Evolutionary conservation across 2,888 invertebrate species (phyloP).

Genomic region (Nycteola revayana): DNA sequence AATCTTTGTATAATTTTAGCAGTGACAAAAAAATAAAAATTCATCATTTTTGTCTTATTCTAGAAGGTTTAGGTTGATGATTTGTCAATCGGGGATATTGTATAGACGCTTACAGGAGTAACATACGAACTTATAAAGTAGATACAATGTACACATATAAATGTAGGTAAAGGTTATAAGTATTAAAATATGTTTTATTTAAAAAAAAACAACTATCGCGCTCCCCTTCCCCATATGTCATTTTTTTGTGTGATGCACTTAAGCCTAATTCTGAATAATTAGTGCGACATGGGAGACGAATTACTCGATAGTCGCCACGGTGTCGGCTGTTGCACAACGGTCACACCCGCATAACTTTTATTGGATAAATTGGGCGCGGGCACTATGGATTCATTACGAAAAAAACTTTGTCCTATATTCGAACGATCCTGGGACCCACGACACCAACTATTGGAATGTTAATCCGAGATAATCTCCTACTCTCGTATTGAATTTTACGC

Average conservation of each 20-base stretch:
- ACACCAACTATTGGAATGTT: slow-evolving; percentile 65
- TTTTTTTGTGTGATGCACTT: slow-evolving; percentile 50
- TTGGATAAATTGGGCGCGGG: slow-evolving; percentile 68
- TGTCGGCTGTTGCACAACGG: slow-evolving; percentile 40
- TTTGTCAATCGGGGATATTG: too few relatives aligned
- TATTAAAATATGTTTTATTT: too few relatives aligned
- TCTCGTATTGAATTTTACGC: slow-evolving; percentile 72
- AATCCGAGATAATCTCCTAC: slow-evolving; percentile 73
- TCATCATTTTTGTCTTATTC: too few relatives aligned
- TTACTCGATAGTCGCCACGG: slow-evolving; percentile 41
- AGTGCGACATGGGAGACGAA: slow-evolving; percentile 51
- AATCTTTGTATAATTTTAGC: too few relatives aligned
- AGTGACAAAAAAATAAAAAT: too few relatives aligned
- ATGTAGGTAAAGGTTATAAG: too few relatives aligned
- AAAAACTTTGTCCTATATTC: slow-evolving; percentile 58
- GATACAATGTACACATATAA: too few relatives aligned
- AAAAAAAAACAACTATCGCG: slow-evolving; percentile 2
- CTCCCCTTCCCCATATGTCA: slow-evolving; percentile 25
- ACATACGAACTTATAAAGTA: too few relatives aligned
- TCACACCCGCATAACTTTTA: slow-evolving; percentile 74
- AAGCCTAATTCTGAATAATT: slow-evolving; percentile 67
- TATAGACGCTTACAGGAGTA: too few relatives aligned
- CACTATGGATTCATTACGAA: slow-evolving; percentile 54
- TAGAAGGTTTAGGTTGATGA: too few relatives aligned
- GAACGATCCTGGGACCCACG: slow-evolving; percentile 45